Evolutionary conservation across 1,140 invertebrate species (phyloP), one percentile per base, ranked within the genome.

Genomic region (Caenorhabditis brenneri): DNA sequence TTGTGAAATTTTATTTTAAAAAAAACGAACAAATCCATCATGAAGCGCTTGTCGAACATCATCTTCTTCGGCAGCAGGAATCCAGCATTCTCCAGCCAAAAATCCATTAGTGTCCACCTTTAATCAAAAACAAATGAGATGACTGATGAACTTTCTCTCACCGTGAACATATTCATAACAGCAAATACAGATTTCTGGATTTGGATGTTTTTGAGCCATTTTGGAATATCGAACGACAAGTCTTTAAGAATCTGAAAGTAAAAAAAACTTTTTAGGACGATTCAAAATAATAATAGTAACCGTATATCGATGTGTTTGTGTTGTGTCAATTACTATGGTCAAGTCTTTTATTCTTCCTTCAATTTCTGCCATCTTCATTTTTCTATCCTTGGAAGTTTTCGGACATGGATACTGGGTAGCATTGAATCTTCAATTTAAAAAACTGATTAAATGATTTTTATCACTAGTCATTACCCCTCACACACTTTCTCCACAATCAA

Each of bases 401-500:
- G 97, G 97, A 91, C 97, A 99, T 0, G 96, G 95, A 92, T 98
- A 98, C 80, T 98, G 92, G 5, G 95, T 97, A 16, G 97, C 97
- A 89, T 97, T 95, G 92, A 97, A 99, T 19, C 97, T 93, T 84
- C 49, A 87, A 82, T 79, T 9, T 12, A 27, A 27, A 49, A 84
- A 85, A n/a, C n/a, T n/a, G 15, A 31, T 53, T 84, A 78, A 27
- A 19, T 31, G 58, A 24, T 53, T 24, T 46, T 29, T 22, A 15
- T 22, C 48, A 51, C 16, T 81, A 24, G 9, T n/a, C 7, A 90
- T 85, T 88, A 98, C 81, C 97, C 97, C 84, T 96, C 94, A 92
- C 97, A 99, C 42, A 99, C 97, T 92, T 99, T 98, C 92, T 97
- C 97, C 31, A 99, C 96, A 86, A 96, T 94, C 27, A 94, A 94